Conservation (phyloP, 2,888 invertebrate genomes). For the Seira ritae region DNA sequence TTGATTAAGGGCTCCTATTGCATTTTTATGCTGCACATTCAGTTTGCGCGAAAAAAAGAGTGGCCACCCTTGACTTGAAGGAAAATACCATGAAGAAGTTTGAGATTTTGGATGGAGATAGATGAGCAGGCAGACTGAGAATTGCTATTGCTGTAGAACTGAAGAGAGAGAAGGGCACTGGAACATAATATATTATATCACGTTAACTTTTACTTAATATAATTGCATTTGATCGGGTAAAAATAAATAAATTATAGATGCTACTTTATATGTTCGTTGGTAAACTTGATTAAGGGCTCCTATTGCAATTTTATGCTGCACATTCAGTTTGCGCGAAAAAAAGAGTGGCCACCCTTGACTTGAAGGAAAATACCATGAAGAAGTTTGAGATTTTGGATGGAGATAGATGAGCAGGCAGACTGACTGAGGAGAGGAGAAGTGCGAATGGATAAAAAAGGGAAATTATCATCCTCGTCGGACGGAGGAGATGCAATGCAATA, state of each 20-base stretch:
- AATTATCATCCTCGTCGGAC: not conserved
- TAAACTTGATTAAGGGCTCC: too few relatives aligned
- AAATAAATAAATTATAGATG: too few relatives aligned
- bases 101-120: constrained; percentile 16
- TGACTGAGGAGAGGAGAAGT: constrained; percentile 22
- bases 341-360: constrained; percentile 48
- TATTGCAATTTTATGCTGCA: too few relatives aligned
- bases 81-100: constrained; percentile 32
- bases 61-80: constrained; percentile 55
- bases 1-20: too few relatives aligned
- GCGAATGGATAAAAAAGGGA: constrained; percentile 4
- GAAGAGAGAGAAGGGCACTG: too few relatives aligned
- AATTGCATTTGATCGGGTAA: too few relatives aligned
- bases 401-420: constrained; percentile 13
- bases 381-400: constrained; percentile 8
- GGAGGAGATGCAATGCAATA: not conserved
- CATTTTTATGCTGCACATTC: too few relatives aligned
- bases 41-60: constrained; percentile 17
- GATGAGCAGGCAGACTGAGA: constrained; percentile 17
- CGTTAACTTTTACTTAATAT: too few relatives aligned
- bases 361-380: constrained; percentile 45
- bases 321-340: too few relatives aligned
- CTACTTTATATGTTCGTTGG: too few relatives aligned
- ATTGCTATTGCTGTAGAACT: too few relatives aligned
- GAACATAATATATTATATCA: too few relatives aligned